These are phyloP conservation scores for Plutomurus gul DNA, from an alignment of 1,140 invertebrate species.

Conservation along the genomic window DNA sequence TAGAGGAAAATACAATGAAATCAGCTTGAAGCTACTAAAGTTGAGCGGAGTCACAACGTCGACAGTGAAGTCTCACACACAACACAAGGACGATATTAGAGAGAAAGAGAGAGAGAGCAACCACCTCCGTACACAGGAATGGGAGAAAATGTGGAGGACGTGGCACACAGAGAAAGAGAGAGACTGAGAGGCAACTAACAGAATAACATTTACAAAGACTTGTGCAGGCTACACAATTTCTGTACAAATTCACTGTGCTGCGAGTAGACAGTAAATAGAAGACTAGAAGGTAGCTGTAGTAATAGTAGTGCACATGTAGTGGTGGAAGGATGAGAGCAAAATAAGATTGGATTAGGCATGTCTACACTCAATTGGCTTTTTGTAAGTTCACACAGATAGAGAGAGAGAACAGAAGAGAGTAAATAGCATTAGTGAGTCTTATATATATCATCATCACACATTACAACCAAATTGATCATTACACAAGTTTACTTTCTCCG, in stretches of 20 bases:
- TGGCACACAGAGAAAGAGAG: no score
- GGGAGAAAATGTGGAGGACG: no score
- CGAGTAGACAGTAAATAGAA: no score
- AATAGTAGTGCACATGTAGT: neutral
- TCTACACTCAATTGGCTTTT: conserved; percentile 29
- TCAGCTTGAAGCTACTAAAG: conserved; percentile 6
- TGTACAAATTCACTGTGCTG: no score
- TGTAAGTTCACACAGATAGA: conserved; percentile 25
- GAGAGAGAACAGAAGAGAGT: conserved; percentile 12
- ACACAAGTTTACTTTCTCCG: conserved; percentile 25
- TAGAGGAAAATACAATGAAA: neutral
- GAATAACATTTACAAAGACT: no score
- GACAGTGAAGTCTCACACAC: no score
- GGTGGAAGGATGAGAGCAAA: neutral
- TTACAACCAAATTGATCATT: conserved; percentile 30
- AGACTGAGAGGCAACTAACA: no score
- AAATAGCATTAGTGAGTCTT: conserved; percentile 18
- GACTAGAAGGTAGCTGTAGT: neutral
- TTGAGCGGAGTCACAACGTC: neutral
- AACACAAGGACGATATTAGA: no score
- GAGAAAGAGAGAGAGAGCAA: no score
- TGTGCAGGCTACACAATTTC: no score
- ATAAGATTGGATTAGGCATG: conserved; percentile 23
- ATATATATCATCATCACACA: conserved; percentile 27
- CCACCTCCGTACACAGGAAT: no score